Evolutionary conservation across 1,140 invertebrate species (phyloP).

Genomic region (Musca vetustissima): DNA sequence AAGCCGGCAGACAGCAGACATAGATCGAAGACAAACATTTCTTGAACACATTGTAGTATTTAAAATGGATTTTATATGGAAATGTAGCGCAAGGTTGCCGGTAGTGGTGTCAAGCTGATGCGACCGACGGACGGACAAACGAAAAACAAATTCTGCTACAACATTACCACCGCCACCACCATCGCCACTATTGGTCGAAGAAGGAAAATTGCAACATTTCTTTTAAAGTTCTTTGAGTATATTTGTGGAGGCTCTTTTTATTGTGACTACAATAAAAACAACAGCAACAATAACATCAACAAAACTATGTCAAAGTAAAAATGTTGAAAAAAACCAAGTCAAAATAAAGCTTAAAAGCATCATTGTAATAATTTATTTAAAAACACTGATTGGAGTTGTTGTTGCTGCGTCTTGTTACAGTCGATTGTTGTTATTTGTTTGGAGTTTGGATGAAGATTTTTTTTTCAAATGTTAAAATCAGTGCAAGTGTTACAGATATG

Average conservation of each 20-base stretch:
- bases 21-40: background rate
- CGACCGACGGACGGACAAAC: background rate
- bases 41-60: background rate
- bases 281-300: too few relatives aligned
- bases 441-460: too few relatives aligned
- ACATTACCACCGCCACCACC: too few relatives aligned
- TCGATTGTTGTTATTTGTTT: too few relatives aligned
- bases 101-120: conserved; percentile 4
- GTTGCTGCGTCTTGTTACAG: background rate
- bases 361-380: conserved; percentile 2
- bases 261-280: too few relatives aligned
- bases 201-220: conserved; percentile 18
- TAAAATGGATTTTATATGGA: conserved; percentile 13
- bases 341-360: background rate
- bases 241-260: too few relatives aligned
- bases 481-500: too few relatives aligned
- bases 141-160: conserved; percentile 1
- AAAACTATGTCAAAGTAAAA: background rate
- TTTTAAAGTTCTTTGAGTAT: background rate
- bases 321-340: background rate
- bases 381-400: background rate
- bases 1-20: background rate
- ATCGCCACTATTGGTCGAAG: background rate
- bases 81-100: conserved; percentile 22
- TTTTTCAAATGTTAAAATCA: too few relatives aligned